These are phyloP conservation scores for Graphium colonna DNA, from an alignment of 2,888 invertebrate species.

Conservation along the genomic window DNA sequence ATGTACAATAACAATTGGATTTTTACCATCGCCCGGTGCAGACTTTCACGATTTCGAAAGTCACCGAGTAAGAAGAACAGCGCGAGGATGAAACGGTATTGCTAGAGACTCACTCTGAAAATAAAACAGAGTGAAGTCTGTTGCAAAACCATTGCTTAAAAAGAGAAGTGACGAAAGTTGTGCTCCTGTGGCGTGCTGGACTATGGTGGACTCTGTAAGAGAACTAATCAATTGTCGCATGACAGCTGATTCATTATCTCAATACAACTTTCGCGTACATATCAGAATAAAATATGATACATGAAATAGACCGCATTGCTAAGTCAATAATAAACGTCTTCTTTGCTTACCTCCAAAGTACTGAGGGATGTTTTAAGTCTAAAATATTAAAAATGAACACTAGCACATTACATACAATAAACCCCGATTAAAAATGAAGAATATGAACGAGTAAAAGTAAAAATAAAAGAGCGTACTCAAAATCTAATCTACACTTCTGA, in stretches of 20 bases:
- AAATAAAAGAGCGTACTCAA: too few species aligned
- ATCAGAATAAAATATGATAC: neutral
- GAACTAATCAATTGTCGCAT: constrained; percentile 17
- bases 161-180: constrained; percentile 15
- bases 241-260: constrained; percentile 6
- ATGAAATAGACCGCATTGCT: neutral
- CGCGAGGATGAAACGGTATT: constrained; percentile 50
- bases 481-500: too few species aligned
- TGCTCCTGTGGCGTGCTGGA: constrained; percentile 17
- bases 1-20: constrained; percentile 69
- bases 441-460: too few species aligned
- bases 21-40: constrained; percentile 71
- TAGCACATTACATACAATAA: too few species aligned
- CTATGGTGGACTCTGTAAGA: constrained; percentile 23
- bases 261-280: constrained; percentile 1
- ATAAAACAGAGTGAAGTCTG: constrained; percentile 58
- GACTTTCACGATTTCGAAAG: constrained; percentile 50
- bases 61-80: constrained; percentile 33
- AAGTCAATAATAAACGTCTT: neutral
- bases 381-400: constrained; percentile 18
- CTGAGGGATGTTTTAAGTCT: constrained; percentile 1
- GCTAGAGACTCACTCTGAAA: constrained; percentile 57
- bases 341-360: constrained; percentile 11
- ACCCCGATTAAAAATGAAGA: too few species aligned
- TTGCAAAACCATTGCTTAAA: constrained; percentile 49